phyloP scores from a whole-genome alignment of 2,113 vertebrate species.

The Leucosticte australis region DNA sequence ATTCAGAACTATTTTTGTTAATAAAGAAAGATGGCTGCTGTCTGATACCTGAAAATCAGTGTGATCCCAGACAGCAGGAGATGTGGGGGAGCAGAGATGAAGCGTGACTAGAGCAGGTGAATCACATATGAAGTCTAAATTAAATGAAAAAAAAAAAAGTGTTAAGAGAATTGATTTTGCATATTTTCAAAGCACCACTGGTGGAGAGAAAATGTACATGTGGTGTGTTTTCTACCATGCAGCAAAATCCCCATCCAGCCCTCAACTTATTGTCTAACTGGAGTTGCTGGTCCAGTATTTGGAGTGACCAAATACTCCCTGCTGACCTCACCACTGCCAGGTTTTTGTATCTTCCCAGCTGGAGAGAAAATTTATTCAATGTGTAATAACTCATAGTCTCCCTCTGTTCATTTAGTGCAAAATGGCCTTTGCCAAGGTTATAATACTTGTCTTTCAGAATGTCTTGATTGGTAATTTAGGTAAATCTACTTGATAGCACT shows the following conservation, averaged over 20 bases:
- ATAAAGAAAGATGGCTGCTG: background rate
- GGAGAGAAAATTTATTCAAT: background rate
- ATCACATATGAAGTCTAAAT: background rate
- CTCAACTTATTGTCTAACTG: background rate
- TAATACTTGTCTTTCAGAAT: background rate
- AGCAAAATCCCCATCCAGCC: background rate
- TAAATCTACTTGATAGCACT: background rate
- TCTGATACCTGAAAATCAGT: background rate
- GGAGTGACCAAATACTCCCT: background rate
- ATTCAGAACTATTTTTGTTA: background rate
- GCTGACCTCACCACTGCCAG: background rate
- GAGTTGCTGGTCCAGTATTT: background rate
- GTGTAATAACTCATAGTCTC: background rate
- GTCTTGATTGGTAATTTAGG: background rate
- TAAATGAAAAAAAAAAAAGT: background rate
- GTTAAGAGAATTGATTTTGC: background rate
- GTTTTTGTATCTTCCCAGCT: background rate
- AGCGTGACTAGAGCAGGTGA: background rate
- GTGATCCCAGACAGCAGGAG: background rate
- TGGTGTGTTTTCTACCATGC: background rate
- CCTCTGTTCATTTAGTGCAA: background rate
- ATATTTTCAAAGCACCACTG: background rate
- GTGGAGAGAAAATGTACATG: background rate
- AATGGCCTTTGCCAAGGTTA: background rate
- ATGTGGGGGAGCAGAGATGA: background rate